Conservation (phyloP, 2,113 vertebrate genomes). For the Dipodomys spectabilis region DNA sequence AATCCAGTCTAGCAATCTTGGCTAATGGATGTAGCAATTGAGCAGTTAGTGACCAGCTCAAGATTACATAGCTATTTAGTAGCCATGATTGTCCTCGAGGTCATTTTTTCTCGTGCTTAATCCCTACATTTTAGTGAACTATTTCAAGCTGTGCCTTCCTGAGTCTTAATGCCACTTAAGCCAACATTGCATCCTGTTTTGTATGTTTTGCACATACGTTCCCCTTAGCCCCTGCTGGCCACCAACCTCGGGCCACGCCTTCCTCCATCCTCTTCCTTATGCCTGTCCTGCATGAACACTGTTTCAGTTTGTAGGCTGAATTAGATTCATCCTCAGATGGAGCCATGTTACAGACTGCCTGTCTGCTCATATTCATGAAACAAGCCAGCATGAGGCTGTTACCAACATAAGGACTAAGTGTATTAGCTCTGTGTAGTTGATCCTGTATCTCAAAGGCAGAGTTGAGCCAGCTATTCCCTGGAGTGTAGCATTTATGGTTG, state of each 20-base stretch:
- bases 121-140: not conserved
- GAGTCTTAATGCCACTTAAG: not conserved
- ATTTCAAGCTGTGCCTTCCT: not conserved
- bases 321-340: not conserved
- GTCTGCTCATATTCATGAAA: not conserved
- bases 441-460: not conserved
- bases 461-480: not conserved
- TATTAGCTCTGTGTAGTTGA: not conserved
- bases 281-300: not conserved
- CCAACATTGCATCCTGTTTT: not conserved
- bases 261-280: not conserved
- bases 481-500: not conserved
- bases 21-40: not conserved
- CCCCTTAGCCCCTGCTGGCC: no score
- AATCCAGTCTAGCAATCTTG: no score
- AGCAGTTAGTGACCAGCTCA: not conserved
- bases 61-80: not conserved
- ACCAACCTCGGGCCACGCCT: not conserved
- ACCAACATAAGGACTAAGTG: not conserved
- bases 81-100: not conserved
- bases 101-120: not conserved
- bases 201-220: fast-evolving
- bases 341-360: not conserved
- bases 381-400: not conserved
- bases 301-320: not conserved